A percentile compares a stretch with the other conserved stretches of the same genome.
phyloP scores from a whole-genome alignment of 2,888 invertebrate genomes.

The Hypselothyrea guttata region DNA sequence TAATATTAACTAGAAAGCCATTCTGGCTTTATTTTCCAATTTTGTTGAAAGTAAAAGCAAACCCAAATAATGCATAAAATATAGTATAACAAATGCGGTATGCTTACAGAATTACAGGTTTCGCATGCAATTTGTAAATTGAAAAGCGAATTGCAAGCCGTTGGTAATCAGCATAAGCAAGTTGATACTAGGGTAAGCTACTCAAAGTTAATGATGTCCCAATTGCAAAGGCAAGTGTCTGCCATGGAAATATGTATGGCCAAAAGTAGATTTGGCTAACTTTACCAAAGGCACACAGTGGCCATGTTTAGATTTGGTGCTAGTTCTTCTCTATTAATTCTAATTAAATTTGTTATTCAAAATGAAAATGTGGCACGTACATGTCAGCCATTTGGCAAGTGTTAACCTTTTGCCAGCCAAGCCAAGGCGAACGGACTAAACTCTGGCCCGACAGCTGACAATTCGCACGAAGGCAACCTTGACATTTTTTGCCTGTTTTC shows the following conservation, averaged over 20 bases:
- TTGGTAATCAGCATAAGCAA: no score
- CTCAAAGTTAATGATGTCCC: constrained; percentile 8
- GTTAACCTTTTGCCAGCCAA: constrained; percentile 72
- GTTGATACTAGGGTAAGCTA: background rate
- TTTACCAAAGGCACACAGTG: background rate
- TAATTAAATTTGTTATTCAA: constrained; percentile 77
- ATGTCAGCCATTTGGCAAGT: constrained; percentile 71
- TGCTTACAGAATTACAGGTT: background rate
- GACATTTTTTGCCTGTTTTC: constrained; percentile 73
- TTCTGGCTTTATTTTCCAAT: background rate
- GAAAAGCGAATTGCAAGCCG: constrained; percentile 1
- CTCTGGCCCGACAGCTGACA: constrained; percentile 47
- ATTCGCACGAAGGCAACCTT: constrained; percentile 67
- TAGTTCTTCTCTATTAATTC: constrained; percentile 63
- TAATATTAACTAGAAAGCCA: background rate
- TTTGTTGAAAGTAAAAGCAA: constrained; percentile 1
- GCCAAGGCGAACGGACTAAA: constrained; percentile 66
- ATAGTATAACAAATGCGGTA: background rate
- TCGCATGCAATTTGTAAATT: constrained; percentile 34
- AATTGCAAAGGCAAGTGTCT: background rate
- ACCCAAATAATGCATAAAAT: constrained; percentile 12
- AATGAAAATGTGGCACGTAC: constrained; percentile 70
- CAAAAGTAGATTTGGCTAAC: no score
- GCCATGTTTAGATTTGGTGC: constrained; percentile 34
- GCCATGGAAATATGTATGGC: background rate